Percentiles rank a stretch among this genome's conserved stretches.
Conservation (phyloP, 2,888 invertebrate species). For the Pristionchus japonicus region DNA sequence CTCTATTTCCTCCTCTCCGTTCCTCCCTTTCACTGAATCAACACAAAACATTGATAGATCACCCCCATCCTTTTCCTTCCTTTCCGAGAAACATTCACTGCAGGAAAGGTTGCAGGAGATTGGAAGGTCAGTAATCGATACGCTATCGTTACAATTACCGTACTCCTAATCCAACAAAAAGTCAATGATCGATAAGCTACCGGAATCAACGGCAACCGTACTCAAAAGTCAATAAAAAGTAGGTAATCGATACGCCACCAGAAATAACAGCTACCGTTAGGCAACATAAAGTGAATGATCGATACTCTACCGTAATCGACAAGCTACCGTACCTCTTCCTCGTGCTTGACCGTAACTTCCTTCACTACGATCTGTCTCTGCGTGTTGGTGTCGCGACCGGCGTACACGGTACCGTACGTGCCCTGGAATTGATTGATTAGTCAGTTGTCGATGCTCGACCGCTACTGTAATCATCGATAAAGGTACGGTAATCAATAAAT, state of each 20-base stretch:
- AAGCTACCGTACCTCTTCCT: slow-evolving; percentile 80
- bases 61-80: not conserved
- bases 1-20: not conserved
- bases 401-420: slow-evolving; percentile 93
- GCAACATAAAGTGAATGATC: not conserved
- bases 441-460: not conserved
- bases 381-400: slow-evolving; percentile 79
- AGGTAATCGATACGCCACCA: not conserved
- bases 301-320: not conserved
- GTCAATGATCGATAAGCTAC: not conserved
- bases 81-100: not conserved
- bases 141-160: not conserved
- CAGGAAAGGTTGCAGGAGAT: not conserved
- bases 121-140: not conserved
- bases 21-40: not conserved
- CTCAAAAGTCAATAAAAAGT: not conserved
- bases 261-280: not conserved
- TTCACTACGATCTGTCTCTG: slow-evolving; percentile 90
- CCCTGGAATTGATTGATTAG: slow-evolving; percentile 78
- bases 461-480: too few species aligned
- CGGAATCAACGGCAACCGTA: too few species aligned
- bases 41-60: slow-evolving; percentile 5
- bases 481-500: not conserved
- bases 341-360: slow-evolving; percentile 95
- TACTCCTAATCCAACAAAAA: slow-evolving; percentile 52